Conservation (phyloP, 2,797 vertebrate genomes). For the Cryptoblepharus egeriae region DNA sequence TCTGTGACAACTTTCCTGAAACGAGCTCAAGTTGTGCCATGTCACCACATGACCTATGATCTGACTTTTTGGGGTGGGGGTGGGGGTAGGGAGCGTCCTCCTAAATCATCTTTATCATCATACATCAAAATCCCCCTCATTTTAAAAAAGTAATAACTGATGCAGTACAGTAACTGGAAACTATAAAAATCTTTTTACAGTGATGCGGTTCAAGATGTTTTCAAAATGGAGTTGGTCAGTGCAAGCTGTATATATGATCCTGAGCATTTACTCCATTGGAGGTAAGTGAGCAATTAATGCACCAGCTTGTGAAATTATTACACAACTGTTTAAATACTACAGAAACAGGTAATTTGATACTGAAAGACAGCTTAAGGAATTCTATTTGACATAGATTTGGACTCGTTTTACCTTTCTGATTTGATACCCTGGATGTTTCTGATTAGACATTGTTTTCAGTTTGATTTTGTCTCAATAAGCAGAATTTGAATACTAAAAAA, state of each 20-base stretch:
- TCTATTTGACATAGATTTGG: not conserved
- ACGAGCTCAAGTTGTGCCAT: no score
- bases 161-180: not conserved
- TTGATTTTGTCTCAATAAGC: not conserved
- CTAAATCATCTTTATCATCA: no score
- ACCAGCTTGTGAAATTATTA: not conserved
- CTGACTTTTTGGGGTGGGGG: no score
- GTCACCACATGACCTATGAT: no score
- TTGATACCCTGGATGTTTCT: not conserved
- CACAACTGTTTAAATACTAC: not conserved
- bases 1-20: no score
- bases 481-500: not conserved
- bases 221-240: slow-evolving; percentile 54
- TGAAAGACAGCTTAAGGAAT: not conserved
- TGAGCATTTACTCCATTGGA: slow-evolving; percentile 59
- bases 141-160: not conserved
- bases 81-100: no score
- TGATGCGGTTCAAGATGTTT: slow-evolving; percentile 69
- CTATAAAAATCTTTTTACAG: slow-evolving; percentile 58
- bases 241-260: slow-evolving; percentile 52
- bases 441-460: not conserved
- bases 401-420: not conserved
- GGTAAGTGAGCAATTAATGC: slow-evolving; percentile 66
- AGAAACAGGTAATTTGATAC: not conserved
- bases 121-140: no score